Conservation (phyloP, 2,888 invertebrate species). For the Macroteleia sp. region DNA sequence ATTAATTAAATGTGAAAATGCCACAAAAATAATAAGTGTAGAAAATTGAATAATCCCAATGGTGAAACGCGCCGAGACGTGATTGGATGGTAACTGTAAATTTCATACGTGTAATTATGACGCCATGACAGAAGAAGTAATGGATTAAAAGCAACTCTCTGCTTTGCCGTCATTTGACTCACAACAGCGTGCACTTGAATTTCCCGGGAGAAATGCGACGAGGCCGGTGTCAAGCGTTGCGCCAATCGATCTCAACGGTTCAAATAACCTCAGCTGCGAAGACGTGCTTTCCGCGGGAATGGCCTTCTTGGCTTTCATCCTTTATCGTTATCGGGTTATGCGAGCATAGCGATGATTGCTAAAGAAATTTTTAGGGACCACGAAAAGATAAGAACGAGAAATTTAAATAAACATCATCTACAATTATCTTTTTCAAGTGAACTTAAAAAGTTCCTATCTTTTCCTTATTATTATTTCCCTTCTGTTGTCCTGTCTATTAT, state of each 20-base stretch:
- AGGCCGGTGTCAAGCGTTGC: conserved; percentile 11
- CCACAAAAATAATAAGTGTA: too few species aligned
- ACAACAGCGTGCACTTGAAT: conserved; percentile 22
- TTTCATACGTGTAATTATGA: too few species aligned
- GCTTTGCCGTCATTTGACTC: background rate
- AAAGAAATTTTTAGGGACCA: too few species aligned
- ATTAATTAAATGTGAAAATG: too few species aligned
- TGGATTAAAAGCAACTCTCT: background rate
- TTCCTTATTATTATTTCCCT: background rate
- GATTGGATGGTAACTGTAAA: too few species aligned
- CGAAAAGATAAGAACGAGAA: too few species aligned
- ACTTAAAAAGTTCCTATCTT: conserved; percentile 3
- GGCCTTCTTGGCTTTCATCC: conserved; percentile 18
- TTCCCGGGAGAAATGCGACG: conserved; percentile 42
- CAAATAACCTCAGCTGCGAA: conserved; percentile 18
- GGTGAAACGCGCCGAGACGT: too few species aligned
- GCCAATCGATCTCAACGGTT: conserved; percentile 44
- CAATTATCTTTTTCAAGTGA: conserved; percentile 18
- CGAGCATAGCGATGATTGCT: too few species aligned
- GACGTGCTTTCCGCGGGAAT: conserved; percentile 25
- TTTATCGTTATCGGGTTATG: conserved; percentile 22
- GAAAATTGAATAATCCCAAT: too few species aligned
- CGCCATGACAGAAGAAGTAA: too few species aligned
- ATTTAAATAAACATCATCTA: background rate
- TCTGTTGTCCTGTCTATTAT: background rate